Percentiles rank a stretch among this genome's conserved stretches.
Evolutionary conservation across 2,797 vertebrate genomes (phyloP).

Genomic region (Falco berigora): DNA sequence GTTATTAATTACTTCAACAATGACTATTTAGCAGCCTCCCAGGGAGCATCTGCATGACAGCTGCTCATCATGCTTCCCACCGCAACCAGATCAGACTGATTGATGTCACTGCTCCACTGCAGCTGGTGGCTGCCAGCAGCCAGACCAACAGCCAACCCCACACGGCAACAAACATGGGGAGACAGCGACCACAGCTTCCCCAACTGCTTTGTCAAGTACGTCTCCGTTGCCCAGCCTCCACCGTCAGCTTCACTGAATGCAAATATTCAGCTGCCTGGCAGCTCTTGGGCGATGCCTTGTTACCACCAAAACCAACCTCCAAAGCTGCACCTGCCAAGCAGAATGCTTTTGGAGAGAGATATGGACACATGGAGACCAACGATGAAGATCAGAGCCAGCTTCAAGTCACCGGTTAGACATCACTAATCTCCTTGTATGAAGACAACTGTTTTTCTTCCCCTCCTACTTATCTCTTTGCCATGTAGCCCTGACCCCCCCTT

Average conservation of each 20-base stretch:
- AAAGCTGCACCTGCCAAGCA: not conserved
- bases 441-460: not conserved
- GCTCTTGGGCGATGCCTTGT: not conserved
- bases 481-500: not conserved
- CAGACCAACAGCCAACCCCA: not conserved
- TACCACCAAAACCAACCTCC: not conserved
- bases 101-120: not conserved
- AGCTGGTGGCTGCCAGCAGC: not conserved
- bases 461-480: not conserved
- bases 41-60: not conserved
- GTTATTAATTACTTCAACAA: slow-evolving; percentile 30
- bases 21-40: not conserved
- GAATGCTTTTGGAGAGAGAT: not conserved
- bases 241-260: fast-evolving
- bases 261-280: not conserved
- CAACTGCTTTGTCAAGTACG: fast-evolving
- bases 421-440: fast-evolving
- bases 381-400: not conserved
- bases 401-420: not conserved
- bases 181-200: fast-evolving
- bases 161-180: fast-evolving
- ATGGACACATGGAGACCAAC: fast-evolving
- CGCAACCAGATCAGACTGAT: not conserved
- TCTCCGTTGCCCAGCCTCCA: fast-evolving
- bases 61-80: not conserved